A percentile compares a stretch with the other conserved stretches of the same genome.
These are phyloP conservation scores for Sturnira hondurensis DNA, from an alignment of 2,113 vertebrate genomes.

Conservation along the genomic window DNA sequence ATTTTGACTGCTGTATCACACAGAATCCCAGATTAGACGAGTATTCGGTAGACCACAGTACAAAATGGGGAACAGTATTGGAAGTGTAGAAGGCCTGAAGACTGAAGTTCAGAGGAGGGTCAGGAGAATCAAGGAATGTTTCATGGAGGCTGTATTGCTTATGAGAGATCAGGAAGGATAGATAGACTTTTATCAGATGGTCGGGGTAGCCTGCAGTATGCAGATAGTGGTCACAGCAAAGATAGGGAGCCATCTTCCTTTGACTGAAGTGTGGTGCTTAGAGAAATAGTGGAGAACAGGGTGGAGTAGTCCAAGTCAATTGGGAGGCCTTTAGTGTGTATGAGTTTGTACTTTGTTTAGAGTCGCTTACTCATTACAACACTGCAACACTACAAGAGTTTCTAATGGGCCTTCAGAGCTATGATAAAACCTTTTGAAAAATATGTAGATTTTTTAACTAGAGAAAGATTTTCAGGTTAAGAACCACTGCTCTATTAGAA, in stretches of 20 bases:
- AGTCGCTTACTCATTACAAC: neutral
- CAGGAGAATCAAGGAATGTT: neutral
- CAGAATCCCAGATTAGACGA: neutral
- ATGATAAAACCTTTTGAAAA: neutral
- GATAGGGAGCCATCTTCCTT: neutral
- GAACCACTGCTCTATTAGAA: conserved; percentile 26
- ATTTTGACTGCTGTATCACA: neutral
- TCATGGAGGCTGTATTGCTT: neutral
- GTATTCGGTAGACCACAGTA: neutral
- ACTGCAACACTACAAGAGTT: neutral
- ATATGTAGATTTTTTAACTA: neutral
- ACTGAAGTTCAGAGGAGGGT: neutral
- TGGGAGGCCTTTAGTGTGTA: neutral
- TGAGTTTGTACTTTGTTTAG: conserved; percentile 21
- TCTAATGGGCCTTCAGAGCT: neutral
- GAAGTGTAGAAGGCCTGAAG: neutral
- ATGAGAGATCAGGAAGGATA: neutral
- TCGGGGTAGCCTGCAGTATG: neutral
- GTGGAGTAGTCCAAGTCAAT: neutral
- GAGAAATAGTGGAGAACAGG: neutral
- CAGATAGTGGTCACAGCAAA: neutral
- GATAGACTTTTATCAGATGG: neutral
- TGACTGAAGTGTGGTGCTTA: neutral
- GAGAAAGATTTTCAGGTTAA: conserved; percentile 17
- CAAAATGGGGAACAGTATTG: neutral